Evolutionary conservation across 1,140 invertebrate species (phyloP), one percentile per base, ranked within the genome.

Genomic region (Pseudachorutes palmiensis): DNA sequence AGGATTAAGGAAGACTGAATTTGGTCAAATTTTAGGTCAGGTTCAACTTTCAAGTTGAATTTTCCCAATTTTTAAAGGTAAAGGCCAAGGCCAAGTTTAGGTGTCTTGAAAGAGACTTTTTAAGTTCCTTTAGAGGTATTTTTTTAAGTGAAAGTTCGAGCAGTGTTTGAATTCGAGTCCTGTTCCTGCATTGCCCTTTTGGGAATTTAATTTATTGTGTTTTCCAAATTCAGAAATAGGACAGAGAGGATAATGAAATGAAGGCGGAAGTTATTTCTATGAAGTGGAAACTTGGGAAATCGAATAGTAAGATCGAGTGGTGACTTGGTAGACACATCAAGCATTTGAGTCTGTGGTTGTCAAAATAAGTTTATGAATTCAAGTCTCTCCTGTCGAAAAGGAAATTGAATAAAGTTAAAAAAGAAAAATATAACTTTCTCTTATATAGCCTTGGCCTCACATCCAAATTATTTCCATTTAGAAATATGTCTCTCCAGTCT

Each of bases 181-280:
- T 45, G 9, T 9, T 45, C 36, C 19, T 19, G 19, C n/a, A n/a
- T n/a, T 12, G 36, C 9, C 9, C 36, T 45, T 19, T 12, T 12
- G 36, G 36, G 36, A 45, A 45, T 45, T 45, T 45, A 45, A 45
- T 45, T 45, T 45, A 45, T 45, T 45, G 36, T n/a, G n/a, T n/a
- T 45, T 45, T 45, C 36, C 36, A 45, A 45, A 12, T 12, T 12
- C 19, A 45, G 36, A 45, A 19, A 45, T n/a, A 45, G 36, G 9
- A 12, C 19, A 12, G 36, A 19, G 36, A 45, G 19, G 36, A 45
- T 9, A 45, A 45, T 45, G 9, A 19, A 45, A 45, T n/a, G n/a
- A 45, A 45, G 19, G 36, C 36, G 36, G 36, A 12, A 9, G 9
- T 45, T 45, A 12, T 19, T 45, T 19, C 36, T 45, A 12, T 45